Evolutionary conservation across 2,113 vertebrate species (phyloP).

Genomic region (Emydocephalus ijimae): DNA sequence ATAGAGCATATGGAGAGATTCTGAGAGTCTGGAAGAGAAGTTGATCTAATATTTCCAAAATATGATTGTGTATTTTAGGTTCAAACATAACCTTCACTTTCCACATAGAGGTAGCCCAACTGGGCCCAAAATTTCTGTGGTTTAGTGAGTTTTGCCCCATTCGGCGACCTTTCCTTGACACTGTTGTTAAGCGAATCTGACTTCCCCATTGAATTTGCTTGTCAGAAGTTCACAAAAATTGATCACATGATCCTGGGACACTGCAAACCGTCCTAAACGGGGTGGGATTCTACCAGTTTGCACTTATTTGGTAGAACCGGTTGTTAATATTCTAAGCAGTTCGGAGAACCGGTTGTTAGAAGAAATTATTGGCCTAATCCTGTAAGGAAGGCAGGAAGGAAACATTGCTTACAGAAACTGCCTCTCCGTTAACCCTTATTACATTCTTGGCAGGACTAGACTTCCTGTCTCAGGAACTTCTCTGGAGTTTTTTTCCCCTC

Average conservation of each 20-base stretch:
- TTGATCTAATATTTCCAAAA: background rate
- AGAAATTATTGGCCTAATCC: too few species aligned
- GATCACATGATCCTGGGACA: background rate
- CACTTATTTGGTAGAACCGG: too few species aligned
- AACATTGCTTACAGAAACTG: too few species aligned
- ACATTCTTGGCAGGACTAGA: too few species aligned
- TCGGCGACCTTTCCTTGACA: background rate
- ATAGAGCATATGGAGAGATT: background rate
- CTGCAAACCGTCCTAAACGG: background rate
- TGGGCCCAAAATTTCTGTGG: background rate
- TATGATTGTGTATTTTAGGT: background rate
- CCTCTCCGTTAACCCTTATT: too few species aligned
- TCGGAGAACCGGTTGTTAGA: too few species aligned
- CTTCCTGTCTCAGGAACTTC: too few species aligned
- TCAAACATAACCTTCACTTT: background rate
- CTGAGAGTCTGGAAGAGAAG: background rate
- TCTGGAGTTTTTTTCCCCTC: too few species aligned
- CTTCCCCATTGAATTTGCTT: background rate
- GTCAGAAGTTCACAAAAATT: background rate
- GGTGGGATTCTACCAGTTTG: too few species aligned
- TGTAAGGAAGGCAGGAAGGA: too few species aligned
- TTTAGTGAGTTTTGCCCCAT: background rate
- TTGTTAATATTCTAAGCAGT: too few species aligned
- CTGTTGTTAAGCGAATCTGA: background rate
- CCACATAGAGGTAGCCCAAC: background rate